Percentiles rank a stretch among this genome's conserved stretches.
Conservation (phyloP, 2,797 vertebrate genomes). For the Perodicticus potto region DNA sequence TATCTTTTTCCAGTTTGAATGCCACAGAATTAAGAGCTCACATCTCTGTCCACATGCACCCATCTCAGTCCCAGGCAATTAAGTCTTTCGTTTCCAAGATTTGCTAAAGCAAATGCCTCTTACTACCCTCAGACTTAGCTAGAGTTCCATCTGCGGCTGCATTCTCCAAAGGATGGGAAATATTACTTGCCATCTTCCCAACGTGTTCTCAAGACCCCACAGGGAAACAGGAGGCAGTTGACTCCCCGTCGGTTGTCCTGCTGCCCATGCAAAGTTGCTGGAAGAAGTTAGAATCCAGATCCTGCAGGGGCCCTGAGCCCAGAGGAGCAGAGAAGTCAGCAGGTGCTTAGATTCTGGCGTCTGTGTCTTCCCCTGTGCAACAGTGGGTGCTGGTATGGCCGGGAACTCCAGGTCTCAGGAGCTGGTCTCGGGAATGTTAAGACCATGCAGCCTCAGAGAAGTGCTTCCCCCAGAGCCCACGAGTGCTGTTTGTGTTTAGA, state of each 20-base stretch:
- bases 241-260: background rate
- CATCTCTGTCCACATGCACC: too few relatives aligned
- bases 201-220: background rate
- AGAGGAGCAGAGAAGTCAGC: too few relatives aligned
- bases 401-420: too few relatives aligned
- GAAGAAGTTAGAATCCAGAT: too few relatives aligned
- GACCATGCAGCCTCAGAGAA: too few relatives aligned
- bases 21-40: background rate
- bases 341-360: background rate
- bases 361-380: too few relatives aligned
- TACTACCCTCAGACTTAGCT: background rate
- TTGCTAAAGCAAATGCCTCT: background rate
- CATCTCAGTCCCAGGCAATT: background rate
- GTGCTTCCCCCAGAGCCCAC: background rate
- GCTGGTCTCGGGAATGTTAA: background rate
- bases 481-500: background rate
- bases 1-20: background rate
- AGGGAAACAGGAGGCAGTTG: background rate
- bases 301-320: background rate
- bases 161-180: background rate
- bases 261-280: background rate
- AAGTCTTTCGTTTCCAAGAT: background rate
- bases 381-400: background rate
- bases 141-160: rapidly evolving
- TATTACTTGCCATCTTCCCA: background rate